These are phyloP conservation scores for Poeciliopsis retropinna DNA, from an alignment of 2,113 vertebrate genomes.

Conservation along the genomic window DNA sequence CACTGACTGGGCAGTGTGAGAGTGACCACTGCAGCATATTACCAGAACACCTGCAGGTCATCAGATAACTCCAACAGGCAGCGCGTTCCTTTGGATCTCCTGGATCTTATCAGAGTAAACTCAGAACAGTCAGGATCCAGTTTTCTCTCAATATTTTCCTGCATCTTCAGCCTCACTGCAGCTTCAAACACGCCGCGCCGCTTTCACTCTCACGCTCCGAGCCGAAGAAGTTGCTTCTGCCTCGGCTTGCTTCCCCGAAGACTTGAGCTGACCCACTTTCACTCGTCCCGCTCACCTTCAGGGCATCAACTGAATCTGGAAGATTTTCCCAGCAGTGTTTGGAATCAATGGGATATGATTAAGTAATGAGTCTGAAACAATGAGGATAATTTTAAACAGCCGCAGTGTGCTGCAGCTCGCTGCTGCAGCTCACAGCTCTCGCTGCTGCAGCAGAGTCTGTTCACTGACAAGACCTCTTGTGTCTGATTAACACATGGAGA, in stretches of 20 bases:
- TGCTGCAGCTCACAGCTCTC: neutral
- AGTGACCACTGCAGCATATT: neutral
- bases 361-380: conserved; percentile 74
- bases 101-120: conserved; percentile 33
- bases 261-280: conserved; percentile 75
- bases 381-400: conserved; percentile 37
- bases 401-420: conserved; percentile 26
- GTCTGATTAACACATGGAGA: neutral
- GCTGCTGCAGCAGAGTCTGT: too few relatives aligned
- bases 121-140: neutral
- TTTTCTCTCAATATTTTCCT: conserved; percentile 13
- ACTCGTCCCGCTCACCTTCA: conserved; percentile 54
- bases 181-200: conserved; percentile 60
- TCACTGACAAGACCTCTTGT: neutral
- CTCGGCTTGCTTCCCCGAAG: conserved; percentile 66
- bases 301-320: conserved; percentile 48
- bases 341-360: conserved; percentile 71
- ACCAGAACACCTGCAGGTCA: neutral
- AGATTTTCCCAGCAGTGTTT: conserved; percentile 69
- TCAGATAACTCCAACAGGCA: neutral
- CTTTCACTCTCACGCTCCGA: conserved; percentile 63
- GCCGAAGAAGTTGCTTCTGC: conserved; percentile 64
- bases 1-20: neutral
- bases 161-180: conserved; percentile 19
- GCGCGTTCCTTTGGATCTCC: neutral